Conservation (phyloP, 1,140 invertebrate species). For the Calephelis virginiensis region DNA sequence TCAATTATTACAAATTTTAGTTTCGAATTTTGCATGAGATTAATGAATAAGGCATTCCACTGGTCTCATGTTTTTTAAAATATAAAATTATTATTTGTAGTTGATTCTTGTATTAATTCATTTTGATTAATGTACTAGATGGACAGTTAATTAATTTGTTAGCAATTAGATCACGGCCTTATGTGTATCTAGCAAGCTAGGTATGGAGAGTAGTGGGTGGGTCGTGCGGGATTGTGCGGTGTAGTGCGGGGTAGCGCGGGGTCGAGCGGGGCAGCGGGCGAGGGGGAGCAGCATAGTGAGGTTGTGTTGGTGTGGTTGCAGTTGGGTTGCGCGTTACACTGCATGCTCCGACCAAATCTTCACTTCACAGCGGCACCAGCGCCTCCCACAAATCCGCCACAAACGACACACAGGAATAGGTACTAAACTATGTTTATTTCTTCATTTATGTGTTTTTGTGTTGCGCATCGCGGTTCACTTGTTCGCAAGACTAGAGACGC, state of each 20-base stretch:
- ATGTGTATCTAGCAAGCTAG: conserved; percentile 53
- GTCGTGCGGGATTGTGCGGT: not conserved
- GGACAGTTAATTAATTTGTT: conserved; percentile 63
- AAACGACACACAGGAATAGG: conserved; percentile 74
- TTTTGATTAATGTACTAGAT: conserved; percentile 28
- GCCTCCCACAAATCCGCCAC: conserved; percentile 68
- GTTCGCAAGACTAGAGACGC: conserved; percentile 57
- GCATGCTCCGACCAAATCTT: conserved; percentile 76
- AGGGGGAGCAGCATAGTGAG: conserved; percentile 48
- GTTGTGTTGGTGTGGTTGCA: conserved; percentile 76
- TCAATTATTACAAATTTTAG: conserved; percentile 43
- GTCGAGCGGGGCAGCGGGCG: conserved; percentile 19
- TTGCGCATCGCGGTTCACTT: conserved; percentile 67
- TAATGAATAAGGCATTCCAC: conserved; percentile 48
- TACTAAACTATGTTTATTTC: conserved; percentile 72
- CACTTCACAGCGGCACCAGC: conserved; percentile 73
- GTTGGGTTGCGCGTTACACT: conserved; percentile 77
- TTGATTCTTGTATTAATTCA: conserved; percentile 21
- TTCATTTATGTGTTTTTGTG: conserved; percentile 73
- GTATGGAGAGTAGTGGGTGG: conserved; percentile 48
- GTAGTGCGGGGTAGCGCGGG: conserved; percentile 38
- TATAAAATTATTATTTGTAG: conserved; percentile 25
- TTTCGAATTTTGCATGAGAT: conserved; percentile 60
- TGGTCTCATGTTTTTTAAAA: not conserved
- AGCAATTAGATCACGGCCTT: conserved; percentile 51